Evolutionary conservation across 2,113 vertebrate species (phyloP), one percentile per base, ranked within the genome.

Genomic region (Nycticryphes semicollaris): DNA sequence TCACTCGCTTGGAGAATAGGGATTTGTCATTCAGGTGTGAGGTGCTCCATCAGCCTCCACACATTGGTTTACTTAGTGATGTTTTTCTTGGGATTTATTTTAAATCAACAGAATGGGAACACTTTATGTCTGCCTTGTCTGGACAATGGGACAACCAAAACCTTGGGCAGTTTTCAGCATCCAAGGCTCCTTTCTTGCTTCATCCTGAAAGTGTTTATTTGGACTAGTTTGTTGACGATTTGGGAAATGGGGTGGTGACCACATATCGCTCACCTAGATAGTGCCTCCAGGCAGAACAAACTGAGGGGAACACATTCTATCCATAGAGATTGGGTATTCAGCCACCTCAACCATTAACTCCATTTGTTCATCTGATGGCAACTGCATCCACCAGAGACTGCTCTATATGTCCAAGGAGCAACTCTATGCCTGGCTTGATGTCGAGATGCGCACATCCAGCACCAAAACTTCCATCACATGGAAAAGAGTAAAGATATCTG

Each of bases 51-150:
- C 84, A 90, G 50, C 51, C 64, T 95, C 77, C 67, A 69, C 47
- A 25, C 73, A 31, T 1, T 54, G 60, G n/a, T 85, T 94, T 88
- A 84, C 64, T 85, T 68, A 69, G 39, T 41, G 39, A 19, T 94
- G 77, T 87, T 97, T 83, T 81, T 72, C 77, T 90, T 84, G 51
- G 54, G 72, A 89, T 91, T 95, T 73, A 68, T 76, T 91, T 95
- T 74, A 92, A 90, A 92, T 95, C 83, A 78, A 43, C 53, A 76
- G 79, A 90, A 59, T 43, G 33, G 53, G 41, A 91, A 60, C 45
- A 25, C 17, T 79, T 66, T 27, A 13, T 77, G 57, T 41, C 77
- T 87, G 89, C 24, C 30, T 27, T 60, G 35, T 25, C 68, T 57
- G 63, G 75, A 81, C 21, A 56, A 68, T 14, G 22, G 73, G 60